These are phyloP conservation scores for Gymnothorax reevesii DNA, from an alignment of 2,797 vertebrate genomes.

Conservation along the genomic window DNA sequence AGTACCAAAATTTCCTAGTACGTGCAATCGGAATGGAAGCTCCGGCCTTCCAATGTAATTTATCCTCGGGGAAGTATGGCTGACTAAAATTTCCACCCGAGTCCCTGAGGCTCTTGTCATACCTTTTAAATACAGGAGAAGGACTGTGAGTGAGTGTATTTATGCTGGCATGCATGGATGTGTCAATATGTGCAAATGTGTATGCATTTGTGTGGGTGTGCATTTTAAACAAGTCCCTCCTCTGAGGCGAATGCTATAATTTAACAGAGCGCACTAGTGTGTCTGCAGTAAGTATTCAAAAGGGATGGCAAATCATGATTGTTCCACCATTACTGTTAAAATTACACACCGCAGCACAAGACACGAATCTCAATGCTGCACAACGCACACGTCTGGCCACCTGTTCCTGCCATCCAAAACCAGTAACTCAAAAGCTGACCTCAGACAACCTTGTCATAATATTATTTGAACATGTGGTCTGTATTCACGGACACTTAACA, in stretches of 20 bases:
- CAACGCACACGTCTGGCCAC: neutral
- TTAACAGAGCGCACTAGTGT: neutral
- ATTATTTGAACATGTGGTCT: neutral
- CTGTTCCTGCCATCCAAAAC: neutral
- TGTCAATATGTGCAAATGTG: neutral
- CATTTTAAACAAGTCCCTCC: conserved; percentile 5
- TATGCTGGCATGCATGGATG: too few relatives aligned
- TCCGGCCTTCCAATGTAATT: neutral
- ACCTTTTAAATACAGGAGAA: neutral
- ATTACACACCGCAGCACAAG: neutral
- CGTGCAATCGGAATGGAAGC: conserved; percentile 2
- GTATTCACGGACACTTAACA: neutral
- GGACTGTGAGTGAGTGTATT: neutral
- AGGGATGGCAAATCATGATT: neutral
- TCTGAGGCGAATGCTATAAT: neutral
- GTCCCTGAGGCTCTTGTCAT: neutral
- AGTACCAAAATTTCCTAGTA: conserved; percentile 21
- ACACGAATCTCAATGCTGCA: neutral
- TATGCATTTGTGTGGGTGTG: neutral
- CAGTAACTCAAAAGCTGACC: neutral
- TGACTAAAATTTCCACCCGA: neutral
- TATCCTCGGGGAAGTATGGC: neutral
- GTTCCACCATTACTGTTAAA: neutral
- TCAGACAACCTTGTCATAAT: neutral
- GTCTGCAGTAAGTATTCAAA: neutral